These are phyloP conservation scores for Unio pictorum DNA, from an alignment of 2,888 invertebrate genomes.

Conservation along the genomic window DNA sequence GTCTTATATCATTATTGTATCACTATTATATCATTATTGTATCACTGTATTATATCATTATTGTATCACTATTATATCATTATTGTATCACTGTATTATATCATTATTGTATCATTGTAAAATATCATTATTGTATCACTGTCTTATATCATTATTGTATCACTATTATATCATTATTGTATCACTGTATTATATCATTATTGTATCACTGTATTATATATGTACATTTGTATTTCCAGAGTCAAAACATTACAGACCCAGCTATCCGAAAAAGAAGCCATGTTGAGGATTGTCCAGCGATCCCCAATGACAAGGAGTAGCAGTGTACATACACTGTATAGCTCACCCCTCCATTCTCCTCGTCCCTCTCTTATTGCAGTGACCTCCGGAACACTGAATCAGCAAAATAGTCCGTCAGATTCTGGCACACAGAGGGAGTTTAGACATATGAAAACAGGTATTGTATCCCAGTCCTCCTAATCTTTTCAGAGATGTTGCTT, in stretches of 20 bases:
- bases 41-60: not conserved
- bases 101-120: too few relatives aligned
- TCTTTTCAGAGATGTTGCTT: too few relatives aligned
- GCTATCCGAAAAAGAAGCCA: constrained; percentile 89
- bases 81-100: not conserved
- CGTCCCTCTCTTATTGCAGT: constrained; percentile 59
- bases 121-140: too few relatives aligned
- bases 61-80: too few relatives aligned
- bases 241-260: constrained; percentile 90
- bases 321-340: constrained; percentile 63
- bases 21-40: too few relatives aligned
- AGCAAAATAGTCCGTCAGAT: constrained; percentile 39
- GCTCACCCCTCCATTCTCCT: constrained; percentile 67
- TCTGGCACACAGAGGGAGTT: constrained; percentile 41
- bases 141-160: not conserved
- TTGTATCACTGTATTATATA: not conserved
- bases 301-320: constrained; percentile 67
- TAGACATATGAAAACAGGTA: constrained; percentile 59
- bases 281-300: constrained; percentile 87
- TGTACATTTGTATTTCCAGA: constrained; percentile 50
- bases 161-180: too few relatives aligned
- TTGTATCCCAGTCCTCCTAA: not conserved
- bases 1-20: not conserved
- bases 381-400: constrained; percentile 39
- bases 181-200: not conserved